A percentile compares a stretch with the other conserved stretches of the same genome.
phyloP scores from a whole-genome alignment of 2,888 invertebrate genomes.

The Yponomeuta plumbellus region DNA sequence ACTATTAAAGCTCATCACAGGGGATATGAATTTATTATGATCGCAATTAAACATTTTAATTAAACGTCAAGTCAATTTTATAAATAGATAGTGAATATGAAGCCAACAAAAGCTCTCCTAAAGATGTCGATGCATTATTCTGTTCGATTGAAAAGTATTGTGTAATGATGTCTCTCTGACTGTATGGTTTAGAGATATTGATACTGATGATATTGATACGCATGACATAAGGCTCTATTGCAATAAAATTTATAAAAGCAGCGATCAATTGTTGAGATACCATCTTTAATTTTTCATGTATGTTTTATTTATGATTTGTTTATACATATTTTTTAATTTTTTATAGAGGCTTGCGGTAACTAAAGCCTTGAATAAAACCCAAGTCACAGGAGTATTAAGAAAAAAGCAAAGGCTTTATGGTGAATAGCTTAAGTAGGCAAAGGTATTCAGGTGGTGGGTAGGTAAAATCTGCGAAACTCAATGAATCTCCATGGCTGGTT shows the following conservation, averaged over 20 bases:
- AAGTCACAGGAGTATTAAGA: not conserved
- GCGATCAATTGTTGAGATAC: constrained; percentile 10
- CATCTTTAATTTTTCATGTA: constrained; percentile 1
- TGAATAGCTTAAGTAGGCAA: not conserved
- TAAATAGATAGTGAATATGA: not conserved
- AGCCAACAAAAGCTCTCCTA: constrained; percentile 1
- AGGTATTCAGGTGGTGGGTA: not conserved
- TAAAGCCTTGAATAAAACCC: not conserved
- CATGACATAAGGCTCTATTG: not conserved
- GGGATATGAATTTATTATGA: constrained; percentile 1
- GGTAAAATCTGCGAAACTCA: constrained; percentile 22
- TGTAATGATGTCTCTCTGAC: not conserved
- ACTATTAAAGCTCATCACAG: not conserved
- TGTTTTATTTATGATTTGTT: not conserved
- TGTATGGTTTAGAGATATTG: not conserved
- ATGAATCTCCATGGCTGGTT: constrained; percentile 53
- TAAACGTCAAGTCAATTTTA: constrained; percentile 17
- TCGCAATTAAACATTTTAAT: constrained; percentile 19
- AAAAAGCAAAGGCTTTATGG: not conserved
- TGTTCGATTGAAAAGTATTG: constrained; percentile 4
- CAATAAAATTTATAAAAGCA: constrained; percentile 4
- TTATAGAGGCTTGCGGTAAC: not conserved
- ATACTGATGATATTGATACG: constrained; percentile 6
- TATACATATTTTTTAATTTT: no score
- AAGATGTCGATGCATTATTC: not conserved